Evolutionary conservation across 1,140 invertebrate genomes (phyloP), one percentile per base, ranked within the genome.

Genomic region (Zaprionus gabonicus): DNA sequence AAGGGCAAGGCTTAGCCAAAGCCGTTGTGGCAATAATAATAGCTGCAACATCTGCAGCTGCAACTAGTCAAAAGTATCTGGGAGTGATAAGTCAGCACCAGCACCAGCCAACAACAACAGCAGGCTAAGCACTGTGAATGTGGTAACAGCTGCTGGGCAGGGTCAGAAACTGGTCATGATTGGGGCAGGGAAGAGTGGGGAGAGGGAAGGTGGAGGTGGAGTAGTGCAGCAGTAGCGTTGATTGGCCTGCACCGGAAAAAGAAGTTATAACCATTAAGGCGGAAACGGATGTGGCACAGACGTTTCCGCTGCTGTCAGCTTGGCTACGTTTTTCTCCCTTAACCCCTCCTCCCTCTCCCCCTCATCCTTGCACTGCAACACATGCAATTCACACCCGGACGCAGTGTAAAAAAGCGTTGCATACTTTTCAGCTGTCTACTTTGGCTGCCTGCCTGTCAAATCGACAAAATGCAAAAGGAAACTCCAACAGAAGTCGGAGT

Each of bases 261-360:
- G 84, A 86, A 86, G 84, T 86, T 86, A 87, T 86, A 86, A 88
- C 82, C 82, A 84, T 84, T 82, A 84, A 84, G 82, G 82, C 82
- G 82, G 82, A 86, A 87, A 82, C 82, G 82, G 82, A 86, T 86
- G 82, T 86, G 82, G 82, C 82, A 86, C 82, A 86, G 82, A 86
- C 82, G 83, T 82, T 86, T 86, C 82, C 83, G 82, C 51, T 80
- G 56, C 57, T 66, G 53, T 51, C 71, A 74, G 59, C 71, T 73
- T 41, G 36, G 27, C 46, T 23, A 51, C 46, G 46, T 51, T 49
- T 23, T 25, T 20, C 7, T 9, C 28, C 5, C 28, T 31, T 31
- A 2, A 9, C 28, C 28, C 28, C 1, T n/a, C 49, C 53, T 5
- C 4, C 31, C n/a, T 53, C 46, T n/a, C 25, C 23, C 17, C 17